Conservation (phyloP, 2,888 invertebrate genomes). For the Drosophila peninsularis region DNA sequence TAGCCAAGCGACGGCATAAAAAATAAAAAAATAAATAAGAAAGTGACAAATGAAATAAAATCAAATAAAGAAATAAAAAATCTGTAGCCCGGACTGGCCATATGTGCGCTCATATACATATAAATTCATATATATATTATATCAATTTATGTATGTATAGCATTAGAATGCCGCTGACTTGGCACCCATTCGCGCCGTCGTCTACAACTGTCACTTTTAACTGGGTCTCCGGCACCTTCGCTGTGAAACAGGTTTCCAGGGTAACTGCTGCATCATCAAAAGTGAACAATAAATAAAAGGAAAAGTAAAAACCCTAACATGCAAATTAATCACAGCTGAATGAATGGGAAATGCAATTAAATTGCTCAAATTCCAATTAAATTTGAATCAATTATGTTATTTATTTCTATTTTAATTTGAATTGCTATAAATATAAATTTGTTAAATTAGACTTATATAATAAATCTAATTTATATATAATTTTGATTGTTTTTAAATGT, state of each 20-base stretch:
- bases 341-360: neutral
- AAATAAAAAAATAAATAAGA: constrained; percentile 24
- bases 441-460: too few relatives aligned
- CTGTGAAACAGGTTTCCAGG: constrained; percentile 55
- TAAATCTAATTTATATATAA: too few relatives aligned
- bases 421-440: too few relatives aligned
- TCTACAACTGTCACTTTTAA: constrained; percentile 62
- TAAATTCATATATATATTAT: neutral
- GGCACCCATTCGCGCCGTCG: constrained; percentile 13
- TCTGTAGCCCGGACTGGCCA: constrained; percentile 45
- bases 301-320: constrained; percentile 10
- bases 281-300: neutral
- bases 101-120: constrained; percentile 14
- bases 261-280: constrained; percentile 20
- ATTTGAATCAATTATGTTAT: neutral
- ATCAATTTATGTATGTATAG: neutral
- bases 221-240: constrained; percentile 15
- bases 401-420: too few relatives aligned
- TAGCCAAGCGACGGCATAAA: constrained; percentile 44
- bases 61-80: constrained; percentile 38
- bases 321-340: constrained; percentile 32
- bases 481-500: too few relatives aligned
- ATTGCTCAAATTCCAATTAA: neutral
- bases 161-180: constrained; percentile 56
- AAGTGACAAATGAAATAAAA: constrained; percentile 30